Conservation (phyloP, 2,113 vertebrate genomes). For the Lepus timidus region DNA sequence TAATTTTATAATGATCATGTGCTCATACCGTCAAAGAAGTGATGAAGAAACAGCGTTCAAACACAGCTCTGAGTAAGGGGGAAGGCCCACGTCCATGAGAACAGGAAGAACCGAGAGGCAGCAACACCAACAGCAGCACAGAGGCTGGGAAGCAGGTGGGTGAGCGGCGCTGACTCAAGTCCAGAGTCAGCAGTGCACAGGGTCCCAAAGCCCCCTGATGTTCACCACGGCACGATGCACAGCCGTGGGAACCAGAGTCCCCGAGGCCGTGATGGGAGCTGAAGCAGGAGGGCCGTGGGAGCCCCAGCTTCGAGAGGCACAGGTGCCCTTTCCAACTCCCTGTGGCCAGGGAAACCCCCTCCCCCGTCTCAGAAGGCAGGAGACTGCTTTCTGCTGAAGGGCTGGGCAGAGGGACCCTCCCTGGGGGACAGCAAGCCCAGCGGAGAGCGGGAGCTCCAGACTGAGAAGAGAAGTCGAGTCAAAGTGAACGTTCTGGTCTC, state of each 20-base stretch:
- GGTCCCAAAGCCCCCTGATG: conserved; percentile 49
- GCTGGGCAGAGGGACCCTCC: not conserved
- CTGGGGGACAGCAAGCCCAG: not conserved
- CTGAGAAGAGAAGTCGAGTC: not conserved
- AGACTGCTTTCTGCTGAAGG: not conserved
- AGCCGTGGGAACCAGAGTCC: conserved; percentile 59
- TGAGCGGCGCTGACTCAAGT: conserved; percentile 33
- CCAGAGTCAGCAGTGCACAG: conserved; percentile 55
- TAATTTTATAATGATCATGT: not conserved
- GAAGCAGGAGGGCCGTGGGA: not conserved
- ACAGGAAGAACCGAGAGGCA: not conserved
- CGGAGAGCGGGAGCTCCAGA: not conserved
- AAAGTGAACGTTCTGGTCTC: not conserved
- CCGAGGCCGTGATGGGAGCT: not conserved
- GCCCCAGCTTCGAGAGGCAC: not conserved
- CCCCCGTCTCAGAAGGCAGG: not conserved
- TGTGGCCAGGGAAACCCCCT: not conserved
- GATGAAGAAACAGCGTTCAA: conserved; percentile 8
- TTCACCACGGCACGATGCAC: conserved; percentile 40
- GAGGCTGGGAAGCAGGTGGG: not conserved
- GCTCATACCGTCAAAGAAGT: not conserved
- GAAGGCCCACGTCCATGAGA: not conserved
- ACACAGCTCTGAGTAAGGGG: conserved; percentile 8
- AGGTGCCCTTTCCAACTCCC: not conserved
- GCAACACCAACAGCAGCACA: not conserved